phyloP scores from a whole-genome alignment of 1,140 invertebrate genomes.

The Cardiocondyla obscurior region DNA sequence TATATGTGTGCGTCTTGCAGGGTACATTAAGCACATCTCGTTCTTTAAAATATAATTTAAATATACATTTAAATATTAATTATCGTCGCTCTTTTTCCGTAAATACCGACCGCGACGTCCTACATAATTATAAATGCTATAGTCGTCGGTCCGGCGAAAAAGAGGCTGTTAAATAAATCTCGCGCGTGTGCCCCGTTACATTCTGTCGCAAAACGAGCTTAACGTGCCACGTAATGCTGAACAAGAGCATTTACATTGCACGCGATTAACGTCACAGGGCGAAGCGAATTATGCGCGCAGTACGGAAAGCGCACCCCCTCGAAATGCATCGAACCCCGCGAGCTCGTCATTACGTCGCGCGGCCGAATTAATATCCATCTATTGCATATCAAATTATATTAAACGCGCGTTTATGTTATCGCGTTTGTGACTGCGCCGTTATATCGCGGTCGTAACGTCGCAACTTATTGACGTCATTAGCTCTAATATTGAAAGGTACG shows the following conservation, averaged over 20 bases:
- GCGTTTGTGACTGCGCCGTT: not conserved
- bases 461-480: not conserved
- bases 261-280: slow-evolving; percentile 50
- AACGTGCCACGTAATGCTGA: slow-evolving; percentile 22
- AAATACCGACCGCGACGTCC: not conserved
- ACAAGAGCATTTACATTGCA: slow-evolving; percentile 50
- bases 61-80: too few species aligned
- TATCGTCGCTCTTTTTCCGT: not conserved
- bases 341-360: slow-evolving; percentile 22
- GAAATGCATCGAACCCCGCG: slow-evolving; percentile 31
- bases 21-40: too few species aligned
- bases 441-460: not conserved
- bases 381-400: slow-evolving; percentile 41
- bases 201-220: slow-evolving; percentile 12
- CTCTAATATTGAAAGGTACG: not conserved
- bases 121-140: not conserved
- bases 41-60: too few species aligned
- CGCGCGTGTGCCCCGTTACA: not conserved
- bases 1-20: too few species aligned
- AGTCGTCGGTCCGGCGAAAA: not conserved
- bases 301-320: slow-evolving; percentile 9
- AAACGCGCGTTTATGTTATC: slow-evolving; percentile 16
- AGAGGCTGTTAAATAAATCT: slow-evolving; percentile 40
- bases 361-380: slow-evolving; percentile 34
- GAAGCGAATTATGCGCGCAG: slow-evolving; percentile 32